Evolutionary conservation across 2,113 vertebrate species (phyloP), one percentile per base, ranked within the genome.

Genomic region (Plectropomus leopardus): DNA sequence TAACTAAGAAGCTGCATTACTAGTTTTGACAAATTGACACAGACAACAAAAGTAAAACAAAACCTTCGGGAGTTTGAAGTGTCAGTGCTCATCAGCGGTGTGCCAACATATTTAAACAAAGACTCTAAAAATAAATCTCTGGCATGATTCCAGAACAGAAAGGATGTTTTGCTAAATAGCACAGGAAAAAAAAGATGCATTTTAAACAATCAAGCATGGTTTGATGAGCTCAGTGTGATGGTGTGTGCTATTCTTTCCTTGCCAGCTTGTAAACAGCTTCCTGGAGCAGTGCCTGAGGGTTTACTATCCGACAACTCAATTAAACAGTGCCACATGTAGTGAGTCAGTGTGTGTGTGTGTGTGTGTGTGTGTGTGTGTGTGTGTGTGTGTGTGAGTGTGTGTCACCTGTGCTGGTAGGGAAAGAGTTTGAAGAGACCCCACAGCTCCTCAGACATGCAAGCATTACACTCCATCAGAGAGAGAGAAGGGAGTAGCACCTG

Each of bases 391-490:
- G 34, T 23, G 28, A 48, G 57, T 75, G 16, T 72, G 1, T 68
- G 68, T 96, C 93, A 99, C 98, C 98, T 96, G 93, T 98, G 95
- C 72, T 97, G 97, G 94, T 99, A 99, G 0, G 98, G 98, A 92
- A 99, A 99, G 72, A 97, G 96, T 91, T 98, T 99, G 90, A 99
- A 98, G 95, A 99, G 96, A 40, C 97, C 98, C 98, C 98, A 99
- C 4, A 99, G 86, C 34, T 94, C 93, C 78, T 94, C 93, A 48
- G 93, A 94, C 92, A 99, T 98, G 86, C 98, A 99, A 5, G 98
- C 98, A 77, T 99, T 99, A 83, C 97, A 98, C 86, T 99, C 98
- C 98, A 99, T 98, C 87, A 99, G 76, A 26, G 97, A 97, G 44
- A 99, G 96, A 48, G 98, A 97, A 0, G 98, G 98, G 70, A 99